Evolutionary conservation across 2,797 vertebrate genomes (phyloP), one percentile per base, ranked within the genome.

Genomic region (Neoniphon sammara): DNA sequence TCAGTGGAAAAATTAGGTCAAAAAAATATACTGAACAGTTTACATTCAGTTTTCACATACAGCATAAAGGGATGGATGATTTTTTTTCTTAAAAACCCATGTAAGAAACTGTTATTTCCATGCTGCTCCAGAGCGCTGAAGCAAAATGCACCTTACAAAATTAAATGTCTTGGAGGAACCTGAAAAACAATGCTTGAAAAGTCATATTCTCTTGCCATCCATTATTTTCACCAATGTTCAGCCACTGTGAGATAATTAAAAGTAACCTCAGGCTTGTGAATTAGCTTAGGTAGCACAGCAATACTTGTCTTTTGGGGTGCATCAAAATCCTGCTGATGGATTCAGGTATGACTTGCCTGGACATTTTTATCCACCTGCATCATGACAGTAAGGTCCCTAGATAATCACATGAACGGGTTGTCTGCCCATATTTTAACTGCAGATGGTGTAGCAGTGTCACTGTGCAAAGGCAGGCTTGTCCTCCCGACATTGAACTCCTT

Each of bases 401-500:
- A 30, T 62, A 25, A 6, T 76, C 56, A 63, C 63, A 53, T 42
- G 68, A 67, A 78, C 60, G 62, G 73, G 74, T 64, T 47, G 39
- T 18, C 25, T 47, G 44, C 8, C 39, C 4, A 7, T 60, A 39
- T 76, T 73, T 75, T 71, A 81, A 71, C 71, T 64, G 70, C 74
- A 70, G 56, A 75, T 78, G 80, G 79, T 73, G 85, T 63, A 81
- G 46, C 47, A 10, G 69, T 39, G n/a, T 70, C 47, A 50, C 15
- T 0, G n/a, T 59, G 46, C 39, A 47, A 60, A 21, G 71, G 49
- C 54, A 61, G 65, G 49, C 67, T 86, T 63, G 63, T 86, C 80
- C 69, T 64, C 17, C 18, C 10, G 81, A 85, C 86, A 55, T 73
- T 85, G 78, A 88, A 73, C 75, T 67, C 56, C 42, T 70, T 74